Percentiles rank a stretch among this genome's conserved stretches.
These are phyloP conservation scores for Zoanthus solanderi DNA, from an alignment of 92 coral and sea anemone species.

Conservation along the genomic window DNA sequence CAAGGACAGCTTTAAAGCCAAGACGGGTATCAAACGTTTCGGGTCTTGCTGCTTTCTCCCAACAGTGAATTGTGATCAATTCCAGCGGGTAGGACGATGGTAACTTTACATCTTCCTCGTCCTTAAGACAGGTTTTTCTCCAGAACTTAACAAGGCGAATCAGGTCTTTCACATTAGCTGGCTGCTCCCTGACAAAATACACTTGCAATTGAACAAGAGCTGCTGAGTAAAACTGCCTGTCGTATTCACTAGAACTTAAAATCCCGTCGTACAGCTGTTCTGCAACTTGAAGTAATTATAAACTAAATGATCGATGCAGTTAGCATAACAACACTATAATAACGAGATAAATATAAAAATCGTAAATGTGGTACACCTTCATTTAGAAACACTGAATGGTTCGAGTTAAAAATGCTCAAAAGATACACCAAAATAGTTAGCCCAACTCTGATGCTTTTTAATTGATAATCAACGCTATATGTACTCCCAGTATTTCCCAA, in stretches of 20 bases:
- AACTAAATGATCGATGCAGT: no score
- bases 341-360: no score
- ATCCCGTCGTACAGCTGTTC: background rate
- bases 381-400: no score
- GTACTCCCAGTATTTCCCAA: no score
- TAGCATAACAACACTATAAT: no score
- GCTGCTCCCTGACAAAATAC: conserved; percentile 52
- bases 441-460: no score
- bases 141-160: conserved; percentile 67
- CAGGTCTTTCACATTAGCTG: conserved; percentile 71
- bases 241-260: background rate
- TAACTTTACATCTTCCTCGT: background rate
- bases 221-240: conserved; percentile 51
- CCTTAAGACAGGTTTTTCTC: conserved; percentile 35
- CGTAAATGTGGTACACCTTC: no score
- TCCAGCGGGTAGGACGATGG: conserved; percentile 70
- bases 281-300: background rate
- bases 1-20: conserved; percentile 53
- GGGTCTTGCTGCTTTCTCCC: conserved; percentile 57
- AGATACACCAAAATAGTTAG: no score
- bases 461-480: no score
- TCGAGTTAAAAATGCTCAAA: no score
- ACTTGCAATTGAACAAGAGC: conserved; percentile 53
- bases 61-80: conserved; percentile 60
- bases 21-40: conserved; percentile 34